These are phyloP conservation scores for Camelus bactrianus DNA, from an alignment of 2,113 vertebrate species.

Conservation along the genomic window DNA sequence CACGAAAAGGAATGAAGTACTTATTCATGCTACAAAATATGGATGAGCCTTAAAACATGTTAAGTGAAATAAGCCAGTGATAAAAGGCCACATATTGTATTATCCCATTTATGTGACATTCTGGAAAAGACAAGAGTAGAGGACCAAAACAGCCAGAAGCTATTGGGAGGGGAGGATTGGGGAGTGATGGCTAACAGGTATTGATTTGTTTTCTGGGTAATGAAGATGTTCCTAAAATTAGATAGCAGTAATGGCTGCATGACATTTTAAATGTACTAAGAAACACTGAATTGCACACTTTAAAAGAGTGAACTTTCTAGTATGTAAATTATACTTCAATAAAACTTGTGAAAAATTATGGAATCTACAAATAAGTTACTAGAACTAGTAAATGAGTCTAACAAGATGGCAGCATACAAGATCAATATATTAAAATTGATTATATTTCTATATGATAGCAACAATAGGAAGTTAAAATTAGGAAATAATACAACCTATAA, in stretches of 20 bases:
- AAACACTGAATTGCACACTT: not conserved
- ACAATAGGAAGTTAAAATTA: not conserved
- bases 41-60: not conserved
- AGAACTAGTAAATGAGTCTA: not conserved
- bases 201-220: not conserved
- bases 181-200: not conserved
- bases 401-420: not conserved
- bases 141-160: not conserved
- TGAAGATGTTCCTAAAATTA: not conserved
- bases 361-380: not conserved
- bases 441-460: not conserved
- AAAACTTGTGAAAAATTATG: not conserved
- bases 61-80: not conserved
- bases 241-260: not conserved
- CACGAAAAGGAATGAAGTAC: not conserved
- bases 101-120: not conserved
- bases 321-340: not conserved
- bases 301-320: not conserved
- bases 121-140: not conserved
- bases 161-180: not conserved
- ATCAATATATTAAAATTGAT: not conserved
- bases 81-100: not conserved
- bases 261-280: not conserved
- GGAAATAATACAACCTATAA: not conserved
- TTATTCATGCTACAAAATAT: not conserved